Percentiles rank a stretch among this genome's conserved stretches.
phyloP scores from a whole-genome alignment of 2,113 vertebrate species.

The Ammodytes marinus region DNA sequence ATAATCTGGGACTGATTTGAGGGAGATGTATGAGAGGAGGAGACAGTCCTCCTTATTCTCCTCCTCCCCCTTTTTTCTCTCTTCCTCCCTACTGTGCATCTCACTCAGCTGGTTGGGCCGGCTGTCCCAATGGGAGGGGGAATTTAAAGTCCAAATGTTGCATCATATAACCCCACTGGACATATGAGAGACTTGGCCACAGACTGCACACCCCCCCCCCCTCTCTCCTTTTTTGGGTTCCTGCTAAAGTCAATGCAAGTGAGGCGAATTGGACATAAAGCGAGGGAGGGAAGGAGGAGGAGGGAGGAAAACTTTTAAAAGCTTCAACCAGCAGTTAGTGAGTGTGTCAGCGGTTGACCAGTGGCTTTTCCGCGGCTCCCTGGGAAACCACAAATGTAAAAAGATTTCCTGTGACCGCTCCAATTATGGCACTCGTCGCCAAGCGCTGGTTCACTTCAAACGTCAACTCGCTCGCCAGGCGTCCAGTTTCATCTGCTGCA shows the following conservation, averaged over 20 bases:
- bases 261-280: slow-evolving; percentile 2
- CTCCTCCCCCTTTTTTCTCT: slow-evolving; percentile 22
- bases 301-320: slow-evolving; percentile 4
- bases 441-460: slow-evolving; percentile 19
- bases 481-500: slow-evolving; percentile 5
- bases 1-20: slow-evolving; percentile 73
- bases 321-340: slow-evolving; percentile 9
- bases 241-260: slow-evolving; percentile 24
- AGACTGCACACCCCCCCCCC: neutral
- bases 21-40: slow-evolving; percentile 76
- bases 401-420: slow-evolving; percentile 35
- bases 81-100: slow-evolving; percentile 61
- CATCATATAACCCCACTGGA: slow-evolving; percentile 65
- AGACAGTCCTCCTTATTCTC: slow-evolving; percentile 28
- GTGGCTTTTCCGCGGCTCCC: slow-evolving; percentile 39
- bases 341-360: slow-evolving; percentile 57
- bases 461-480: neutral
- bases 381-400: slow-evolving; percentile 56
- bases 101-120: slow-evolving; percentile 68
- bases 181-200: slow-evolving; percentile 34
- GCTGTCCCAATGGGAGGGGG: slow-evolving; percentile 50
- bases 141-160: slow-evolving; percentile 60
- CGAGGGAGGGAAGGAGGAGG: neutral
- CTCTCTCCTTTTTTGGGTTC: neutral
- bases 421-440: slow-evolving; percentile 37